A percentile compares a stretch with the other conserved stretches of the same genome.
phyloP scores from a whole-genome alignment of 2,888 invertebrate genomes.

The Synanthedon formicaeformis region DNA sequence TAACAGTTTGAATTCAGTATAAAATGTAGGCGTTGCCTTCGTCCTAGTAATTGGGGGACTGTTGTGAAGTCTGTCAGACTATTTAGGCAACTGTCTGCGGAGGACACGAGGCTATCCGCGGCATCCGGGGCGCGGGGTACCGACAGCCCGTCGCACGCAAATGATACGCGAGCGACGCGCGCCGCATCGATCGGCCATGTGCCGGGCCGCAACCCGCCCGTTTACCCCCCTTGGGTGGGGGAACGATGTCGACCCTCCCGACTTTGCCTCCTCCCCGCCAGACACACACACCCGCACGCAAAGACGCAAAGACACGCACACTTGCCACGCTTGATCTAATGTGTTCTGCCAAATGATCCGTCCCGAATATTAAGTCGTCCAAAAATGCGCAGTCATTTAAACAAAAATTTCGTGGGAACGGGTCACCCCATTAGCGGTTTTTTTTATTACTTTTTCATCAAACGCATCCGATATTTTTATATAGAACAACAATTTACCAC shows the following conservation, averaged over 20 bases:
- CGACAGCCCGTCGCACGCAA: constrained; percentile 50
- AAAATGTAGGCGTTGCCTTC: not conserved
- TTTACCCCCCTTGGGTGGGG: constrained; percentile 11
- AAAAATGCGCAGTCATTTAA: constrained; percentile 8
- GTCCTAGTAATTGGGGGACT: not conserved
- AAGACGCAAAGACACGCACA: constrained; percentile 7
- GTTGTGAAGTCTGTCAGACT: constrained; percentile 11
- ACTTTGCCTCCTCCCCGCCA: constrained; percentile 18
- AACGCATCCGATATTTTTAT: not conserved
- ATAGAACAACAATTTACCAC: no score
- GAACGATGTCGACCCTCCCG: constrained; percentile 12
- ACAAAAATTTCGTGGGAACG: not conserved
- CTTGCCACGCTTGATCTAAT: constrained; percentile 33
- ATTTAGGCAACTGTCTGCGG: constrained; percentile 15
- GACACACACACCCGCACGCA: constrained; percentile 34
- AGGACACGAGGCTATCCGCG: constrained; percentile 25
- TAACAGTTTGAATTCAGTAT: no score
- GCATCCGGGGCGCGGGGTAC: constrained; percentile 26
- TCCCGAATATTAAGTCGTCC: constrained; percentile 42
- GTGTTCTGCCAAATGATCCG: constrained; percentile 66
- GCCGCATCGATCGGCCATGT: constrained; percentile 59
- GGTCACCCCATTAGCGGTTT: not conserved
- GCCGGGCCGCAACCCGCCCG: constrained; percentile 21
- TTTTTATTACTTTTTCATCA: not conserved
- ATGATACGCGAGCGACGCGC: constrained; percentile 56